Evolutionary conservation across 2,888 invertebrate genomes (phyloP), one percentile per base, ranked within the genome.

Genomic region (Hemaris fuciformis): DNA sequence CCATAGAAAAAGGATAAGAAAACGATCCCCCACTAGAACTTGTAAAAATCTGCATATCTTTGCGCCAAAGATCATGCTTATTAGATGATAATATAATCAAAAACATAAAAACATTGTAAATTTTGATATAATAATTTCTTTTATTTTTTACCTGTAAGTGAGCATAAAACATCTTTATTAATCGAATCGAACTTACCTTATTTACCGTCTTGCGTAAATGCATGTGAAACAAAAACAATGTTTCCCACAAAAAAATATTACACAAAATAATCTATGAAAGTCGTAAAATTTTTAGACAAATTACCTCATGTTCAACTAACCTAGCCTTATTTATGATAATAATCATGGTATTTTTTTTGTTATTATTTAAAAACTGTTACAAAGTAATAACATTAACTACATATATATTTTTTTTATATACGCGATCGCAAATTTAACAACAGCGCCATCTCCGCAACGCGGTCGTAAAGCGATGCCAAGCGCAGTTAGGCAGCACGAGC

Each of bases 401-500:
- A 10, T 2, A 18, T 23, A 46, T 10, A 1, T n/a, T 43, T 13
- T 23, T 22, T 45, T 46, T 45, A 23, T 22, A 7, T 8, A 23
- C 15, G 18, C 31, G 18, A 31, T 5, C 31, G 13, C 60, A 53
- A 60, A 64, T 63, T 66, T 22, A 66, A 69, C 70, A 62, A 67
- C 74, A 74, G 62, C 81, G 81, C 78, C 81, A 82, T 80, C 84
- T 84, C 75, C 69, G 31, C 63, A 57, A 59, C 68, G 67, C 59
- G 46, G 53, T 58, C 43, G 66, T 62, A 70, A 70, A 65, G 63
- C 41, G 48, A 41, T 62, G 74, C 70, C 61, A 74, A 76, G 76
- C 74, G 63, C 62, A 68, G 68, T 22, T 23, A n/a, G n/a, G 53
- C 48, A 7, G 53, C 53, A 41, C 41, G 18, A 53, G 68, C 66